phyloP scores from a whole-genome alignment of 2,888 invertebrate species.

The Archaeoteleia sp. region DNA sequence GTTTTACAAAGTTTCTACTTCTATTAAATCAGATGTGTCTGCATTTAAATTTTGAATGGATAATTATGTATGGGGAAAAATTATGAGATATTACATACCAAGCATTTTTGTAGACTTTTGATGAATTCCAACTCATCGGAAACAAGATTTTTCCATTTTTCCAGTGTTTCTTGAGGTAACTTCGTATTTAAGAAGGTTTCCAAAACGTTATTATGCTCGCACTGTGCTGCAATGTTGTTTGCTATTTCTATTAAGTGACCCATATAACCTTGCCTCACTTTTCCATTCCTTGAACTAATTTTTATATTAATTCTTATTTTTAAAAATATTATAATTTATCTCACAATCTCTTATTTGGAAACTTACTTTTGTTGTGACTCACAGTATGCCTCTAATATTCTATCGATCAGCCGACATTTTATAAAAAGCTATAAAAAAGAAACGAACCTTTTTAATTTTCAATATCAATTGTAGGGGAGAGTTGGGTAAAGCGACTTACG shows the following conservation, averaged over 20 bases:
- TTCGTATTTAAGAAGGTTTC: constrained; percentile 77
- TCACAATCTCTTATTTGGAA: constrained; percentile 26
- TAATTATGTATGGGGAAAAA: too few relatives aligned
- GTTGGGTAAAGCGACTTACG: too few relatives aligned
- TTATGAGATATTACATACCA: too few relatives aligned
- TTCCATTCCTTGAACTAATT: constrained; percentile 72
- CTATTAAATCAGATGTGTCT: too few relatives aligned
- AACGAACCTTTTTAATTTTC: constrained; percentile 75
- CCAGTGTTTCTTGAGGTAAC: constrained; percentile 74
- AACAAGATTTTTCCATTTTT: constrained; percentile 67
- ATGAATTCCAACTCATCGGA: constrained; percentile 64
- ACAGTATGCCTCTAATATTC: constrained; percentile 86
- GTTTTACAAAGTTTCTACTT: too few relatives aligned
- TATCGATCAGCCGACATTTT: constrained; percentile 86
- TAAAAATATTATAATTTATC: constrained; percentile 12
- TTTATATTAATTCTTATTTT: constrained; percentile 15
- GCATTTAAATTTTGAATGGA: too few relatives aligned
- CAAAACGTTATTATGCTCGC: constrained; percentile 78
- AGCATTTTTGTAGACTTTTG: constrained; percentile 66
- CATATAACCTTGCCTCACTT: constrained; percentile 80
- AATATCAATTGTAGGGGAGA: too few relatives aligned
- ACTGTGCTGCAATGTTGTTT: constrained; percentile 77
- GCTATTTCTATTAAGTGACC: constrained; percentile 81
- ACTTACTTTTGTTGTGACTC: too few relatives aligned
- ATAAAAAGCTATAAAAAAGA: constrained; percentile 82